Conservation (phyloP, 2,797 vertebrate species). For the Chloroceryle inda region DNA sequence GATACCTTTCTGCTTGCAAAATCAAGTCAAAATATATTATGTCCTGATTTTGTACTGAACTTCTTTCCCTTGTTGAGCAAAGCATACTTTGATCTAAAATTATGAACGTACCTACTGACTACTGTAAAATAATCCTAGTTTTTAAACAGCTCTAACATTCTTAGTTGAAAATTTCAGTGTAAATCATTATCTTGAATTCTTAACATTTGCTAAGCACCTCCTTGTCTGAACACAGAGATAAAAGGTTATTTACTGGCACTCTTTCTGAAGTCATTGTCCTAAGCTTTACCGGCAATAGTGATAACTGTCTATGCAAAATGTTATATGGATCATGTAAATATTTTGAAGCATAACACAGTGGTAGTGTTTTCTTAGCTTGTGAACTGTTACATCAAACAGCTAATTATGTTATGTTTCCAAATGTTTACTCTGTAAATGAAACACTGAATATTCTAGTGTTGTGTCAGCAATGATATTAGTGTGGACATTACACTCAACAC, state of each 20-base stretch:
- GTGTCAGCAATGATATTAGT: neutral
- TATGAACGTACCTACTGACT: neutral
- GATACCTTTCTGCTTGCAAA: neutral
- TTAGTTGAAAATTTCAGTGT: neutral
- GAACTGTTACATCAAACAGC: constrained; percentile 59
- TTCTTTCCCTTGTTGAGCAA: neutral
- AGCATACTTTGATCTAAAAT: neutral
- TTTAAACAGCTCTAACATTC: neutral
- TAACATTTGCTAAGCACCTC: neutral
- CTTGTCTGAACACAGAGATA: neutral
- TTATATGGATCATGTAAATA: constrained; percentile 48
- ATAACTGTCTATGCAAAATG: constrained; percentile 33
- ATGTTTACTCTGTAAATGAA: constrained; percentile 50
- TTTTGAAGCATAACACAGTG: constrained; percentile 65
- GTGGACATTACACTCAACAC: neutral
- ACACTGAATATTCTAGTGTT: constrained; percentile 20
- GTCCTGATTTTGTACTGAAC: neutral
- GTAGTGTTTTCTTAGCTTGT: constrained; percentile 64
- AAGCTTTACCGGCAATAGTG: neutral
- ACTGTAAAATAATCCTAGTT: neutral
- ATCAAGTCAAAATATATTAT: neutral
- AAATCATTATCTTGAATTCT: neutral
- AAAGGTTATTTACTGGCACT: constrained; percentile 16
- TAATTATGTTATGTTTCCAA: constrained; percentile 61
- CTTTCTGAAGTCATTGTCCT: constrained; percentile 29